Evolutionary conservation across 2,797 vertebrate species (phyloP), one percentile per base, ranked within the genome.

Genomic region (Rhinogobio ventralis): DNA sequence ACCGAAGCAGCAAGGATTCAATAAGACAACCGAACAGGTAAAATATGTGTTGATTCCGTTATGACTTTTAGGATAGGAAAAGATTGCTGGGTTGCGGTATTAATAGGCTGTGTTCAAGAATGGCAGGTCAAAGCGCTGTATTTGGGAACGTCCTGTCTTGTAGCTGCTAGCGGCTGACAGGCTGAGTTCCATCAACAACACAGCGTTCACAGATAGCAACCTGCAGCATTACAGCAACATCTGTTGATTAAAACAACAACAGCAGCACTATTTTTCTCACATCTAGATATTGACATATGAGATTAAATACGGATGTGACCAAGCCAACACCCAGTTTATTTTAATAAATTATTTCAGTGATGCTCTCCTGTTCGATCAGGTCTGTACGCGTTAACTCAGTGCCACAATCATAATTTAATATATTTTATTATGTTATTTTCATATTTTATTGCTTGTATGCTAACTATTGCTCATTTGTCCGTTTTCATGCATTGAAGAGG

Each of bases 11-110:
- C 91, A 85, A 89, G 91, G 92, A 90, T 90, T 92, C 86, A 89
- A 67, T 68, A 91, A 94, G 90, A 90, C 89, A 87, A 90, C 71
- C 88, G 80, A 79, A 83, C 91, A 94, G 94, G 95, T 95, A 94
- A 91, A 84, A 82, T 46, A 79, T 14, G 5, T 33, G 2, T 10
- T 68, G 1, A 19, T 82, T 76, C 13, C 45, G 11, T 8, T n/a
- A 39, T 42, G 23, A 14, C 23, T 36, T 62, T 62, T 30, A 17
- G 5, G 62, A 28, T 42, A 23, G 46, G 10, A 36, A 36, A 66
- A 23, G 1, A 45, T 45, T 19, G 30, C 30, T 9, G 15, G 46
- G 8, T 45, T 62, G 4, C 28, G 1, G 7, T 28, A 4, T 30
- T 60, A 39, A 33, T 20, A 30, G n/a, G n/a, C 4, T 30, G 8